phyloP scores from a whole-genome alignment of 1,140 invertebrate species.

The Vanessa atalanta region DNA sequence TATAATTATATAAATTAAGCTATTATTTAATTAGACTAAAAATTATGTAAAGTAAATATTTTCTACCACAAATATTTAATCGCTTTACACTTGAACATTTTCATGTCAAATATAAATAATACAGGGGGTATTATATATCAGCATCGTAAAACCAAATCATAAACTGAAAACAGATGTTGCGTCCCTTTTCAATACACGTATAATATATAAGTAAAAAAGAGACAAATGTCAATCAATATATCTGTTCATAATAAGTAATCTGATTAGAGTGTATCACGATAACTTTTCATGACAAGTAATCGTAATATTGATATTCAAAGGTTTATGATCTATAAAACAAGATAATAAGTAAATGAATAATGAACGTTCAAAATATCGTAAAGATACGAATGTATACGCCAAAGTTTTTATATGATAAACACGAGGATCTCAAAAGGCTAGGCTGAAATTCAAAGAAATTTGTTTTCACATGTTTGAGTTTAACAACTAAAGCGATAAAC shows the following conservation, averaged over 20 bases:
- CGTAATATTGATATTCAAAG: slow-evolving; percentile 34
- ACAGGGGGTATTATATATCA: neutral
- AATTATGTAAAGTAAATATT: too few relatives aligned
- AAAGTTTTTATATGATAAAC: neutral
- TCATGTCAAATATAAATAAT: slow-evolving; percentile 23
- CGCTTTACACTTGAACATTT: neutral
- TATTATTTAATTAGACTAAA: too few relatives aligned
- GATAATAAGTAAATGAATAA: slow-evolving; percentile 14
- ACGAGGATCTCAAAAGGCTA: too few relatives aligned
- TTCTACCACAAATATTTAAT: neutral
- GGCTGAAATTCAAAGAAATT: too few relatives aligned
- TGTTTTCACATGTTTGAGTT: too few relatives aligned
- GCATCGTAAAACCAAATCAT: slow-evolving; percentile 21
- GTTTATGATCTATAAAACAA: slow-evolving; percentile 38
- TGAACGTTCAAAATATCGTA: neutral
- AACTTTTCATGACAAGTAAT: slow-evolving; percentile 38
- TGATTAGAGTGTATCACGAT: slow-evolving; percentile 36
- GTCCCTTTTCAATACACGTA: neutral
- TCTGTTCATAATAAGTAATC: slow-evolving; percentile 3
- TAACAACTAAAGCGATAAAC: too few relatives aligned
- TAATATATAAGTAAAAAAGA: neutral
- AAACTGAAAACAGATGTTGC: neutral
- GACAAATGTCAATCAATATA: slow-evolving; percentile 1
- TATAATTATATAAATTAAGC: too few relatives aligned
- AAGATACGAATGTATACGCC: neutral